phyloP scores from a whole-genome alignment of 2,797 vertebrate genomes.

The Pseudotriccus pelzelni region DNA sequence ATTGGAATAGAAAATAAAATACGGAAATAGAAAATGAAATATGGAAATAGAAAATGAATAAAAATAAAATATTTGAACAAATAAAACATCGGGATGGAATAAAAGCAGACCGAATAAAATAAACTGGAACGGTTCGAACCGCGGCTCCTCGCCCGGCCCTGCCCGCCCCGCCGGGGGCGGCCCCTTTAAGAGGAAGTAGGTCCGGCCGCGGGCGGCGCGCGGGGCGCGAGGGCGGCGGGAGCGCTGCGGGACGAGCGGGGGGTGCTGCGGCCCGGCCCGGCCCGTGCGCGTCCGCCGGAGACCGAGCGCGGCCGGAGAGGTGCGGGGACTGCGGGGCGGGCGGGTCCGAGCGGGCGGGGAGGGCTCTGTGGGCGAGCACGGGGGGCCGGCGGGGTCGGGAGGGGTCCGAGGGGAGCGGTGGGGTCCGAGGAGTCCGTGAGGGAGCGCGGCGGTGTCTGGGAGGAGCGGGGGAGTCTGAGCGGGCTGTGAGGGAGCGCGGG shows the following conservation, averaged over 20 bases:
- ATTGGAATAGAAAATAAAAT: too few species aligned
- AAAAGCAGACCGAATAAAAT: background rate
- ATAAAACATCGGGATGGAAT: background rate
- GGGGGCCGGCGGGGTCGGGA: background rate
- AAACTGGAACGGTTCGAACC: fast-evolving
- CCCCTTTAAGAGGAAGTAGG: background rate
- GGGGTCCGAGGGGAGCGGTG: too few species aligned
- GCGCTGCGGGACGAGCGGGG: background rate
- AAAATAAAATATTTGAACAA: background rate
- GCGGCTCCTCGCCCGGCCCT: too few species aligned
- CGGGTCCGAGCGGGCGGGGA: background rate
- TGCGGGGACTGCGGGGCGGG: too few species aligned
- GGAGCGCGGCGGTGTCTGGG: too few species aligned
- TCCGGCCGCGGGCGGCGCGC: background rate
- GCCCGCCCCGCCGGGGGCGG: background rate
- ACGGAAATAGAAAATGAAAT: too few species aligned
- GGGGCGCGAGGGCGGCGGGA: background rate
- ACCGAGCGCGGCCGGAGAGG: too few species aligned
- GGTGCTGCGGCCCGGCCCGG: too few species aligned
- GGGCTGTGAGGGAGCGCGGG: background rate
- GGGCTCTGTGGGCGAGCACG: too few species aligned
- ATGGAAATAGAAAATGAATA: too few species aligned
- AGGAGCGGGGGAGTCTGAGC: too few species aligned
- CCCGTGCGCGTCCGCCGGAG: background rate
- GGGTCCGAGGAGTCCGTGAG: too few species aligned